Base-by-base conservation (phyloP, 1,140 invertebrate genomes). In the Calycopis cecrops region DNA sequence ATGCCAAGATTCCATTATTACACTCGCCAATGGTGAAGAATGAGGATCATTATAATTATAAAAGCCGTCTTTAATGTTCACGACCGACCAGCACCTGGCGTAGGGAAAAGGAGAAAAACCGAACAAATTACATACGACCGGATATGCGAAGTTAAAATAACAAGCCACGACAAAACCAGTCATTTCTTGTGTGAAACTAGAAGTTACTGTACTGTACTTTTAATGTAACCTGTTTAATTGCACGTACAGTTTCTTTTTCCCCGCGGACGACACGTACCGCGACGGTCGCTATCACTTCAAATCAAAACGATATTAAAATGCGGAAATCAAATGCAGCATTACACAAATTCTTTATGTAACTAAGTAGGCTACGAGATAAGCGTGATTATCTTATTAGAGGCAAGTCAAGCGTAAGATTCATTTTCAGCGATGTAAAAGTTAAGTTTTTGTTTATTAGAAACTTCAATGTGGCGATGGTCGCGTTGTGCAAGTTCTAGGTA, bases 181-280 rank as follows among this genome's bases (percentile, higher is more conserved):
- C 70, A 68, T 60, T 56, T 59, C 49, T 47, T 56, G 57, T 69
- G 73, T 68, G 76, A 78, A 80, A 78, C 69, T 71, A 67, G 56
- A 62, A 47, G 61, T 60, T 55, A n/a, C n/a, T 54, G 44, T 54
- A 54, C 52, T 42, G 57, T 66, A 62, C 60, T 62, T 57, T 57
- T 57, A 38, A 57, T 37, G 48, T 53, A 50, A 40, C 28, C 38
- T 14, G 52, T 54, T 54, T 18, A 8, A 28, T 21, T 47, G 37
- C 55, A 57, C 16, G 21, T 28, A 28, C 49, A 51, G 17, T 42
- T 34, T 11, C 52, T n/a, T 38, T 28, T 28, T 8, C n/a, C 28
- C 50, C 35, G 17, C 14, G 51, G 40, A 28, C 40, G 35, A 33
- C 51, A 51, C 51, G 38, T 42, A 53, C 51, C 33, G 33, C 18